Base-by-base conservation (phyloP, 1,140 invertebrate species). In the Sminthurides bifidus region DNA sequence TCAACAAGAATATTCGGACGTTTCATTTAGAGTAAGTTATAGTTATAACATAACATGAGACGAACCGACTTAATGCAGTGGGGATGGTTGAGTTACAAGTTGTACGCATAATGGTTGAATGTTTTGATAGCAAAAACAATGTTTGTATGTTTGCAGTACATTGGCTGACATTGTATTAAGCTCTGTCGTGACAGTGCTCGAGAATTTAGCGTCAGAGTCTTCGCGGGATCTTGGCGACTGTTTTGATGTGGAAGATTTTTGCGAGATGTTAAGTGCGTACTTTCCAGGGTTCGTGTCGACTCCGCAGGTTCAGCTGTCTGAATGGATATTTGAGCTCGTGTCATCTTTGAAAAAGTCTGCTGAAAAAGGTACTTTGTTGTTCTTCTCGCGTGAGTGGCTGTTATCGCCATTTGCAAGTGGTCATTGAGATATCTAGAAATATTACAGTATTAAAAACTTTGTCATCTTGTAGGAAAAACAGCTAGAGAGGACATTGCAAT, bases 81-180 rank as follows among this genome's bases (percentile, higher is more conserved):
- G n/a, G n/a, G n/a, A n/a, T n/a, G n/a, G n/a, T n/a, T n/a, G n/a
- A n/a, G n/a, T n/a, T n/a, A n/a, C n/a, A n/a, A n/a, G n/a, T n/a
- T n/a, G n/a, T n/a, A n/a, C n/a, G n/a, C 35, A 21, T 53, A 29
- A 44, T 40, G 30, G 14, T 8, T 27, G 15, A 26, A 35, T 43
- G 10, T 43, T 51, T 49, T 45, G 15, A 43, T 19, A 14, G 10
- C 10, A 43, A 10, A 10, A 10, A 17, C 8, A 19, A 43, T 43
- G 41, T 43, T 56, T 50, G 3, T 26, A 17, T 27, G 54, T 44
- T 38, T 61, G 26, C 63, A 81, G 79, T 63, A 76, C 81, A 44
- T 84, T 93, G 45, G 90, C 93, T 69, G 88, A 92, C 63, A 90
- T 92, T 54, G 85, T 92, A 0, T 71, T 92, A 24, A 83, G 79